These are phyloP conservation scores for Xenopus laevis DNA, from an alignment of 2,113 vertebrate species.

Conservation along the genomic window DNA sequence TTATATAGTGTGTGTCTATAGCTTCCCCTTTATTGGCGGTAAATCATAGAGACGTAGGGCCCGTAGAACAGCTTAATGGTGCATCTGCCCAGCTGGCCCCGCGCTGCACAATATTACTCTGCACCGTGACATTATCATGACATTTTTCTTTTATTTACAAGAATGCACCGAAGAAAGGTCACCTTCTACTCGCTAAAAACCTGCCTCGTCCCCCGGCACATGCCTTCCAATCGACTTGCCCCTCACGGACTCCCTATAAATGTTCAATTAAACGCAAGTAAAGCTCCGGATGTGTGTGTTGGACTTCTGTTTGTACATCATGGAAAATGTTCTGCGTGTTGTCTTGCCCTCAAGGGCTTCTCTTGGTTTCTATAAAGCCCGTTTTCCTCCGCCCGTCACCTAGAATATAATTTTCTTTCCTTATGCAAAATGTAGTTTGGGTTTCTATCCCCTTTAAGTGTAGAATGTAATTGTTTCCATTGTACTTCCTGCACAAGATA, in stretches of 20 bases:
- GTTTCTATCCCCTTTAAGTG: too few relatives aligned
- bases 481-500: too few relatives aligned
- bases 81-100: not conserved
- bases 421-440: too few relatives aligned
- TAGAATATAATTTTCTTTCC: too few relatives aligned
- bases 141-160: slow-evolving; percentile 15
- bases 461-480: too few relatives aligned
- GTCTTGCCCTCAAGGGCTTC: too few relatives aligned
- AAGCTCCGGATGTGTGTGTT: not conserved
- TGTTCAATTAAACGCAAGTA: not conserved
- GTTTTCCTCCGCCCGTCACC: too few relatives aligned
- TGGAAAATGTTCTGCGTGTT: not conserved
- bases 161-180: slow-evolving; percentile 11
- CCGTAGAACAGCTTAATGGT: not conserved
- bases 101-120: not conserved
- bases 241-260: not conserved
- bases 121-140: slow-evolving; percentile 8
- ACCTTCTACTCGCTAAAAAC: slow-evolving; percentile 1
- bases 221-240: not conserved
- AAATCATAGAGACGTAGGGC: not conserved
- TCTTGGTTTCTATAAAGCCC: too few relatives aligned
- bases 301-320: not conserved
- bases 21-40: not conserved
- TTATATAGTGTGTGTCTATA: not conserved
- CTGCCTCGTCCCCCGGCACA: not conserved